Evolutionary conservation across 2,888 invertebrate species (phyloP).

Genomic region (Rhynchonema sp.): DNA sequence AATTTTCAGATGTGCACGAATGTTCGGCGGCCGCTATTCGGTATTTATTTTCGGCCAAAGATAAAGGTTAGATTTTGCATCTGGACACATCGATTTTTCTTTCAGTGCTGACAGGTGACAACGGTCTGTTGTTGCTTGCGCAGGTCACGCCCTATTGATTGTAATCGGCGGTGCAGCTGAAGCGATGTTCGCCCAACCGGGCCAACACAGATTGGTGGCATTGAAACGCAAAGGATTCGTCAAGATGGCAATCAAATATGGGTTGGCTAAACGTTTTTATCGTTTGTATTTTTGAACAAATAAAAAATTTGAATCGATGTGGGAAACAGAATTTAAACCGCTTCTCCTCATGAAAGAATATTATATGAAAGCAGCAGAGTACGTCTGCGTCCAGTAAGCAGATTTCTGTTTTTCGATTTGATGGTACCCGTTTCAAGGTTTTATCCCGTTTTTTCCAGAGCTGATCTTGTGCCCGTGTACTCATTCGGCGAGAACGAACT

Average conservation of each 20-base stretch:
- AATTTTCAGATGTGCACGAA: neutral
- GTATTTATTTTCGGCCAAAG: neutral
- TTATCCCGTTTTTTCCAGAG: constrained; percentile 8
- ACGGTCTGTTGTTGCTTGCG: neutral
- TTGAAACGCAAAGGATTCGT: constrained; percentile 10
- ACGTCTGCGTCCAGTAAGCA: too few species aligned
- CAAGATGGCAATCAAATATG: constrained; percentile 9
- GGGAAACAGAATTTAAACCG: too few species aligned
- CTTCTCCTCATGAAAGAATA: too few species aligned
- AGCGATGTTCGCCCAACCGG: constrained; percentile 56
- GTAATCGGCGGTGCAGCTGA: constrained; percentile 77
- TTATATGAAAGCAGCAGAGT: too few species aligned
- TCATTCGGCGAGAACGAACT: constrained; percentile 33
- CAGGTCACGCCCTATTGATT: constrained; percentile 47
- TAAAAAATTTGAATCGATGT: too few species aligned
- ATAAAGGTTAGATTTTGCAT: neutral
- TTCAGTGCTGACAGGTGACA: too few species aligned
- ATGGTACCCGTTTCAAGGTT: neutral
- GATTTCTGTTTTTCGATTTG: too few species aligned
- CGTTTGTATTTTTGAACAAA: too few species aligned
- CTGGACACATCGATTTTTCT: too few species aligned
- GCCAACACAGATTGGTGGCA: constrained; percentile 11
- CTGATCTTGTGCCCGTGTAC: constrained; percentile 30
- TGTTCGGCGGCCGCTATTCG: neutral
- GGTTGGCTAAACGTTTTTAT: constrained; percentile 8